Conservation (phyloP, 2,797 vertebrate species). For the Glyptemys insculpta region DNA sequence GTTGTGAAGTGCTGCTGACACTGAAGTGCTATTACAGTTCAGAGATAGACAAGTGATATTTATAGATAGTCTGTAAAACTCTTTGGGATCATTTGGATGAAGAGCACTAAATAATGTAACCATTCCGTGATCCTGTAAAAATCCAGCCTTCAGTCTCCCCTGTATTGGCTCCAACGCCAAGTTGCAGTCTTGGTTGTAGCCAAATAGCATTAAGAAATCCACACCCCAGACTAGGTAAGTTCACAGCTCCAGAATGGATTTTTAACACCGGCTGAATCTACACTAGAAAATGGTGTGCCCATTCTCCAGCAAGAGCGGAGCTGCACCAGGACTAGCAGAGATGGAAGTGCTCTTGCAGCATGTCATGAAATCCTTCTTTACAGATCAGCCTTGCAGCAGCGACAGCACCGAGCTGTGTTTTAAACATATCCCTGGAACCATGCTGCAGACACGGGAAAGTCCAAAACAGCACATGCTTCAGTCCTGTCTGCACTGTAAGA, state of each 20-base stretch:
- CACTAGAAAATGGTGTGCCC: background rate
- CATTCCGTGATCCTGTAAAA: too few species aligned
- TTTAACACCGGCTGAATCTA: background rate
- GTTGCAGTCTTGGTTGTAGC: background rate
- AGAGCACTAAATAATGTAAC: background rate
- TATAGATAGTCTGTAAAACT: background rate
- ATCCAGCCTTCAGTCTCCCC: too few species aligned
- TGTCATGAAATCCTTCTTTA: background rate
- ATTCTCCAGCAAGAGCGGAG: background rate
- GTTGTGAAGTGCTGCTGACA: background rate
- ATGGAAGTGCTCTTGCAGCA: background rate
- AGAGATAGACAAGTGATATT: background rate
- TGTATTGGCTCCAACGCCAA: too few species aligned
- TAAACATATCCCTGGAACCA: background rate
- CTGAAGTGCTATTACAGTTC: background rate
- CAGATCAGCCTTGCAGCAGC: background rate
- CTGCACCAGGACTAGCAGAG: background rate
- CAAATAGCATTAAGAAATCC: background rate
- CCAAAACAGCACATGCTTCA: background rate
- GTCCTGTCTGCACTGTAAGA: background rate
- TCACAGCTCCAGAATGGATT: background rate
- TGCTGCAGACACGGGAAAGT: background rate
- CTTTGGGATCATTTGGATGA: accelerated
- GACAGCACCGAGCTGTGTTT: background rate
- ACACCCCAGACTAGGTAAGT: background rate